phyloP scores from a whole-genome alignment of 1,140 invertebrate species.

The Theocolax elegans region DNA sequence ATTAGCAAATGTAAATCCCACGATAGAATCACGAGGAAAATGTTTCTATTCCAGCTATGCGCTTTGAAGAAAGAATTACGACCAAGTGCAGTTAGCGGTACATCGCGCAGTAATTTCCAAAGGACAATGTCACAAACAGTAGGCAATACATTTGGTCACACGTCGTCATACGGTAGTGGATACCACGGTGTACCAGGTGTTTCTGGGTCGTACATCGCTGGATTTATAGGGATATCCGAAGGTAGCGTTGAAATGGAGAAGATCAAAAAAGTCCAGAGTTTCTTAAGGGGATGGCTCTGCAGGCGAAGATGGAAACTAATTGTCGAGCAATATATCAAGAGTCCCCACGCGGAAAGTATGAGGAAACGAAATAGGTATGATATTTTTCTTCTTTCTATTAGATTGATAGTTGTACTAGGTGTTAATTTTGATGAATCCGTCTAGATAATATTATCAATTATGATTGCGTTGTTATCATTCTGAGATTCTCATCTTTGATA shows the following conservation, averaged over 20 bases:
- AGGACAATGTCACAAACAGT: slow-evolving; percentile 48
- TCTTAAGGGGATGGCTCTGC: slow-evolving; percentile 94
- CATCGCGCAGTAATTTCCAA: slow-evolving; percentile 33
- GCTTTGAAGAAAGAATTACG: slow-evolving; percentile 83
- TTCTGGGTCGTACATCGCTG: not conserved
- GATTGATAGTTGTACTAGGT: too few species aligned
- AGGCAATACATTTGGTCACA: not conserved
- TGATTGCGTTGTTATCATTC: too few species aligned
- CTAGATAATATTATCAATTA: too few species aligned
- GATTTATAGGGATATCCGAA: slow-evolving; percentile 57
- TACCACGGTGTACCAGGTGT: not conserved
- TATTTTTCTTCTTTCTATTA: not conserved
- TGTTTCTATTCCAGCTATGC: slow-evolving; percentile 81
- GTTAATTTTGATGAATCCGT: too few species aligned
- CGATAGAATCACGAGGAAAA: too few species aligned
- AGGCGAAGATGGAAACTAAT: slow-evolving; percentile 95
- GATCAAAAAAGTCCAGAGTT: slow-evolving; percentile 95
- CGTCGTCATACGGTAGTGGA: not conserved
- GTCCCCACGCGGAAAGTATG: slow-evolving; percentile 94
- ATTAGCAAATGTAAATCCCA: too few species aligned
- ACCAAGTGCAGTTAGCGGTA: slow-evolving; percentile 53
- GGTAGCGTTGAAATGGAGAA: slow-evolving; percentile 83
- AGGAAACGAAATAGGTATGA: slow-evolving; percentile 86
- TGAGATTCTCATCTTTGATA: too few species aligned
- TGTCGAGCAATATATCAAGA: slow-evolving; percentile 94